A percentile compares a stretch with the other conserved stretches of the same genome.
phyloP scores from a whole-genome alignment of 2,797 vertebrate genomes.

The Antrozous pallidus region DNA sequence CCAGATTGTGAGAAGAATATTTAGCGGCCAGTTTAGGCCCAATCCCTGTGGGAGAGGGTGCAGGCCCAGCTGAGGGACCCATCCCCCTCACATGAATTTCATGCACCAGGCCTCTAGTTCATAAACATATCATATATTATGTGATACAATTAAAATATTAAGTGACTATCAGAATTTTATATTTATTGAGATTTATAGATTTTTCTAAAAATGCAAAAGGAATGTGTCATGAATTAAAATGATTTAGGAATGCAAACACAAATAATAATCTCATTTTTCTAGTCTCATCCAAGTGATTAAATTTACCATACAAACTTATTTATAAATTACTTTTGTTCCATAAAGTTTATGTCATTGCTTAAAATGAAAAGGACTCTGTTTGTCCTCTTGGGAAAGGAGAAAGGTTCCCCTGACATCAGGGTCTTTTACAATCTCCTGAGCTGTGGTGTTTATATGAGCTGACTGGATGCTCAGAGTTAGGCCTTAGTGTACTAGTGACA shows the following conservation, averaged over 20 bases:
- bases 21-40: too few species aligned
- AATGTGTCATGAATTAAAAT: neutral
- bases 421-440: neutral
- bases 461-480: neutral
- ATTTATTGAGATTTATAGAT: neutral
- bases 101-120: neutral
- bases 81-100: too few species aligned
- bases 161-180: neutral
- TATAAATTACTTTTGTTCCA: neutral
- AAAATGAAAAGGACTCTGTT: neutral
- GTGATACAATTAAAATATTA: neutral
- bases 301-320: neutral
- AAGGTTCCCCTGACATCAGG: neutral
- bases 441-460: neutral
- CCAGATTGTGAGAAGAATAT: too few species aligned
- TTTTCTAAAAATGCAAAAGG: neutral
- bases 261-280: neutral
- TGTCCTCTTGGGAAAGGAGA: neutral
- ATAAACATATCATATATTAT: neutral
- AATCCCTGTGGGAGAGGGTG: too few species aligned
- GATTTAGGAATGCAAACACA: neutral
- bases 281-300: neutral
- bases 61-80: too few species aligned
- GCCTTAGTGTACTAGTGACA: neutral
- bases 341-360: neutral